Evolutionary conservation across 2,888 invertebrate genomes (phyloP).

Genomic region (Bursaphelenchus okinawaensis): DNA sequence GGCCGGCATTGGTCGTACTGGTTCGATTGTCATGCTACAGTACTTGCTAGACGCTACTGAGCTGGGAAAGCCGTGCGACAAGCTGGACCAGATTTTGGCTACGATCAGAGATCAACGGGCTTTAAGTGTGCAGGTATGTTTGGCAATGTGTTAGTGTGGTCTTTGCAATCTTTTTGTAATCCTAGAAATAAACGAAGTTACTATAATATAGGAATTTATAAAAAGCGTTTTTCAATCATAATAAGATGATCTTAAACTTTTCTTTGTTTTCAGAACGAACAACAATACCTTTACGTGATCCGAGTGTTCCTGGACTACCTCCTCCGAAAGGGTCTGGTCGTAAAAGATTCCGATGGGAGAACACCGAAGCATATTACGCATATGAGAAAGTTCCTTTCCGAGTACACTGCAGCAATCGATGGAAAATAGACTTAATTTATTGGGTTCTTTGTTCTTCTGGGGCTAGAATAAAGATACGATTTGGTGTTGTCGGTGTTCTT

Average conservation of each 20-base stretch:
- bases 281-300: constrained; percentile 16
- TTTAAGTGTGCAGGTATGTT: constrained; percentile 16
- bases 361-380: not conserved
- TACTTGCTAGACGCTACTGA: constrained; percentile 16
- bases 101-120: constrained; percentile 17
- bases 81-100: constrained; percentile 17
- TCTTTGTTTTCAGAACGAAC: not conserved
- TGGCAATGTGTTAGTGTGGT: no score
- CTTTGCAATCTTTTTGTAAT: no score
- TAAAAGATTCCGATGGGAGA: no score
- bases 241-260: not conserved
- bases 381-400: not conserved
- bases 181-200: no score
- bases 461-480: no score
- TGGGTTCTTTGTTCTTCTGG: no score
- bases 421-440: no score
- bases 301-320: constrained; percentile 12
- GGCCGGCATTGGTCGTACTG: constrained; percentile 21
- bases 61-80: constrained; percentile 14
- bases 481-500: no score
- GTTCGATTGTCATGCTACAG: constrained; percentile 18
- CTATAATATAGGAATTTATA: no score
- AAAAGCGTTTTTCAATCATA: no score
- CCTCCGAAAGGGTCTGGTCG: not conserved
- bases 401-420: no score